These are phyloP conservation scores for Copidosoma floridanum DNA, from an alignment of 1,140 invertebrate species.

Conservation along the genomic window DNA sequence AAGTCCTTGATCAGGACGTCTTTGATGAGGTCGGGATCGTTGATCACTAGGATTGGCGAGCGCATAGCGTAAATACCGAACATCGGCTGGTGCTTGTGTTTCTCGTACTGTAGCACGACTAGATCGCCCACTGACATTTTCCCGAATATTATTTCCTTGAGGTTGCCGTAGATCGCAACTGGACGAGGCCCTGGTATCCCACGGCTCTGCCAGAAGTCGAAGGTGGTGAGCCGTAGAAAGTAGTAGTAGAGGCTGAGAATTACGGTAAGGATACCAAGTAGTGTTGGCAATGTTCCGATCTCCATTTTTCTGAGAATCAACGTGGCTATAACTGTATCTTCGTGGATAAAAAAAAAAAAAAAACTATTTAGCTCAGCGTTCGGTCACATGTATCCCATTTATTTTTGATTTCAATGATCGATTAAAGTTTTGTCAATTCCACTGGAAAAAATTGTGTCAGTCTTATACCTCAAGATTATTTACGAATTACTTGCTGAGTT, in stretches of 20 bases:
- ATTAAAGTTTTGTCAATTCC: no score
- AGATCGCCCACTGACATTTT: constrained; percentile 23
- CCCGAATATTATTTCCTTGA: constrained; percentile 24
- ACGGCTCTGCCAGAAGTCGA: constrained; percentile 32
- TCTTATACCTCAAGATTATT: no score
- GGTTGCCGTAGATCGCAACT: constrained; percentile 34
- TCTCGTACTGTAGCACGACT: constrained; percentile 32
- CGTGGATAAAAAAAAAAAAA: no score
- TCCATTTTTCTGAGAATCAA: no score
- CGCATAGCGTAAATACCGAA: constrained; percentile 32
- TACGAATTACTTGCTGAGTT: no score
- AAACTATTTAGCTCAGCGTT: no score
- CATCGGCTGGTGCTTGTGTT: constrained; percentile 31
- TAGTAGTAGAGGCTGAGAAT: constrained; percentile 18
- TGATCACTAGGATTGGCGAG: constrained; percentile 31
- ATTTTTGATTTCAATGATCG: no score
- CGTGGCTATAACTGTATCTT: no score
- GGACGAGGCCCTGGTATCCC: constrained; percentile 37
- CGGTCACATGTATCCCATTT: no score
- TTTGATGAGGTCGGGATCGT: constrained; percentile 35
- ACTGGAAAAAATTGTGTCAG: no score
- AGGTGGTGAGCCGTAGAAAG: neutral
- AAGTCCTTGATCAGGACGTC: constrained; percentile 49
- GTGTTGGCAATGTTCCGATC: constrained; percentile 14
- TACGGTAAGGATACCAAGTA: neutral